Base-by-base conservation (phyloP, 2,797 vertebrate genomes). In the Syngnathus rostellatus region DNA sequence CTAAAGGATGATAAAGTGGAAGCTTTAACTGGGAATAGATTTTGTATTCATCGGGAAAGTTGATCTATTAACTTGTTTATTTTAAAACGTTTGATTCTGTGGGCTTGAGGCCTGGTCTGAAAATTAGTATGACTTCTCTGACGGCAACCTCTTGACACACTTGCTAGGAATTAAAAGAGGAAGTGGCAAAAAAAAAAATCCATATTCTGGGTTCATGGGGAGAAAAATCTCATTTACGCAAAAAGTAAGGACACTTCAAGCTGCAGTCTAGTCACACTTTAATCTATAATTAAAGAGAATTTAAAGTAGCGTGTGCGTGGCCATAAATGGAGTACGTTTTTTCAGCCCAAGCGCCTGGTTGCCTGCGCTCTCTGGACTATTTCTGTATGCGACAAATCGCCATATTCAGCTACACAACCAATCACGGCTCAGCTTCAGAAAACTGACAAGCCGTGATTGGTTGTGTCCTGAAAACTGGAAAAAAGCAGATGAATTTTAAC, bases 261-360 rank as follows among this genome's bases (percentile, higher is more conserved):
- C 74, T 66, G 67, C 69, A 71, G 69, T 77, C 78, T 63, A 74
- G 72, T 78, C 76, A 76, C 71, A 77, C 72, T 80, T 73, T 71
- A 82, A 84, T 90, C 80, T 84, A 85, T 85, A 88, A 86, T 89
- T 87, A 83, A 89, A 86, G 77, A 77, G 72, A 83, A 77, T 77
- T 77, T 79, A 75, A 84, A 86, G 81, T 64, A 74, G 77, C 65
- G 74, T 73, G 31, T 78, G 77, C 65, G 75, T 73, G 31, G 79
- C 79, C 72, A 82, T 84, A 85, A 86, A 83, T 73, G 79, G 79
- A 77, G 75, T 73, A 75, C 71, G 73, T 3, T 80, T 82, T 82
- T 85, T 83, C 75, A 64, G 78, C 64, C 67, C 72, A 77, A 85
- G 67, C 69, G 76, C 74, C 75, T 76, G 64, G 85, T 66, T 70